Conservation (phyloP, 2,113 vertebrate species). For the Benitochromis conjunctus region DNA sequence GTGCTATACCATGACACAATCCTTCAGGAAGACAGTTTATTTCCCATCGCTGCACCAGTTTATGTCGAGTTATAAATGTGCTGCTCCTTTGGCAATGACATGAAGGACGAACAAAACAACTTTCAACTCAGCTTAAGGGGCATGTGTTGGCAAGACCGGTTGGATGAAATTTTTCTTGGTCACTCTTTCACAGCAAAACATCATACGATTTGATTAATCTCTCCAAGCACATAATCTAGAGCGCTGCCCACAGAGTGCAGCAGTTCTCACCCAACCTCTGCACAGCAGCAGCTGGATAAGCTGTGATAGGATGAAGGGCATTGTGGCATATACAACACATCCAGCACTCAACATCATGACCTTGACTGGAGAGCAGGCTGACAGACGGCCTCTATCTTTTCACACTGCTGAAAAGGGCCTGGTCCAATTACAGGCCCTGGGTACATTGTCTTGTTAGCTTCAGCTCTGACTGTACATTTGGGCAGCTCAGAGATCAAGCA, state of each 20-base stretch:
- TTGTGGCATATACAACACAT: slow-evolving; percentile 11
- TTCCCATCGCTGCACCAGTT: slow-evolving; percentile 1
- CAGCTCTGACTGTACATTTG: slow-evolving; percentile 39
- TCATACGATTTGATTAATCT: slow-evolving; percentile 61
- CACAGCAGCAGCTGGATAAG: slow-evolving; percentile 52
- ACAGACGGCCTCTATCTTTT: slow-evolving; percentile 40
- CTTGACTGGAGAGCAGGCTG: slow-evolving; percentile 47
- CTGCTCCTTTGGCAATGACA: neutral
- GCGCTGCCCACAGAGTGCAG: slow-evolving; percentile 7
- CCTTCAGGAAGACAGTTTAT: slow-evolving; percentile 13
- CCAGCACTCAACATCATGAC: slow-evolving; percentile 24
- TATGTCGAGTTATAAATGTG: slow-evolving; percentile 1
- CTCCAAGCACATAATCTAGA: slow-evolving; percentile 53
- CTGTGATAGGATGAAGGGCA: slow-evolving; percentile 32
- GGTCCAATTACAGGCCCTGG: slow-evolving; percentile 58
- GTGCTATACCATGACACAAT: neutral
- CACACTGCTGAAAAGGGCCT: neutral
- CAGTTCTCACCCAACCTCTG: slow-evolving; percentile 17
- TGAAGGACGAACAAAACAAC: slow-evolving; percentile 1
- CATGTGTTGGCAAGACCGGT: neutral
- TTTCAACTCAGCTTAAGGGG: neutral
- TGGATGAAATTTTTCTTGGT: slow-evolving; percentile 2
- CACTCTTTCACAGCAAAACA: slow-evolving; percentile 17
- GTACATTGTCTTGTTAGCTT: slow-evolving; percentile 58
- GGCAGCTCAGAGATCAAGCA: slow-evolving; percentile 57